Percentiles rank a stretch among this genome's conserved stretches.
Conservation (phyloP, 2,888 invertebrate species). For the Ophion ellenae region DNA sequence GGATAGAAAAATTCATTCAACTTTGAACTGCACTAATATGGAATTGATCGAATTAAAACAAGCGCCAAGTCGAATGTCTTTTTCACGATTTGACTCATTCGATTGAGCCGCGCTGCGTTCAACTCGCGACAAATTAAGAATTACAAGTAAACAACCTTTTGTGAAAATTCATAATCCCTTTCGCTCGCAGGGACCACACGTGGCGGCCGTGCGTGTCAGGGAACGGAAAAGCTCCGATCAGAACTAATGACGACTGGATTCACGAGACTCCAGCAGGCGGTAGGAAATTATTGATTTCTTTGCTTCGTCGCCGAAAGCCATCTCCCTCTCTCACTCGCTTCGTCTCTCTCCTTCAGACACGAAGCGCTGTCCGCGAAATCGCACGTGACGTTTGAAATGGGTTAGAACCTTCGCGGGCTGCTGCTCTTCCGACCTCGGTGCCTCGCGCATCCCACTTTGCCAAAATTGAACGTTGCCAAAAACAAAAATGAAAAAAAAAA, state of each 20-base stretch:
- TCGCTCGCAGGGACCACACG: slow-evolving; percentile 43
- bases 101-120: not conserved
- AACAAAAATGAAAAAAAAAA: not conserved
- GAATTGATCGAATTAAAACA: not conserved
- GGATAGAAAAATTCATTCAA: not conserved
- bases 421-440: not conserved
- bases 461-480: not conserved
- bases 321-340: slow-evolving; percentile 3
- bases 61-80: no score
- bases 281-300: slow-evolving; percentile 58
- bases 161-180: slow-evolving; percentile 2
- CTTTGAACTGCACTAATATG: not conserved
- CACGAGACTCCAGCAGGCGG: slow-evolving; percentile 35
- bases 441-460: not conserved
- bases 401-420: slow-evolving; percentile 2
- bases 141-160: not conserved
- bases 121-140: not conserved
- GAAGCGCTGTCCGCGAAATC: slow-evolving; percentile 28
- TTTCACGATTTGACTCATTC: not conserved
- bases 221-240: slow-evolving; percentile 24
- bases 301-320: slow-evolving; percentile 22
- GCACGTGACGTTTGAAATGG: slow-evolving; percentile 34
- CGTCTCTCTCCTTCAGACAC: not conserved
- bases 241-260: slow-evolving; percentile 51
- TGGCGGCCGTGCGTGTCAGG: slow-evolving; percentile 37